Conservation (phyloP, 2,888 invertebrate genomes). For the Drosophila nr. perissopoda region DNA sequence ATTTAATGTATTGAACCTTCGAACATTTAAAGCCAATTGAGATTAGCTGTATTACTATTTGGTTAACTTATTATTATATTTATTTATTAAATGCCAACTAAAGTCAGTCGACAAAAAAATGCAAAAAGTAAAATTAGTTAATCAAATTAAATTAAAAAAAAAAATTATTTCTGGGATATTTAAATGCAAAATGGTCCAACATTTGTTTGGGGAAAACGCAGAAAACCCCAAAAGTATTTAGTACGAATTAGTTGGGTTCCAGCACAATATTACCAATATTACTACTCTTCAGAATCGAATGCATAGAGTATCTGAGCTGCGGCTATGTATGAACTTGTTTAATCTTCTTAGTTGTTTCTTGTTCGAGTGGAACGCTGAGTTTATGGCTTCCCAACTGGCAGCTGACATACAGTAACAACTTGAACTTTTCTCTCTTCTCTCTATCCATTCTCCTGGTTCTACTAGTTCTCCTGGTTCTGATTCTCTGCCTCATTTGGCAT, state of each 20-base stretch:
- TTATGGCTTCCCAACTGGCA: conserved; percentile 64
- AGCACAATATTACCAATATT: no score
- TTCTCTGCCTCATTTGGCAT: background rate
- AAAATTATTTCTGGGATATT: no score
- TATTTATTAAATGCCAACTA: no score
- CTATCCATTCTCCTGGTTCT: background rate
- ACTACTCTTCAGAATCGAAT: background rate
- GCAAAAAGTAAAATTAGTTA: no score
- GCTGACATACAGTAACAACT: conserved; percentile 65
- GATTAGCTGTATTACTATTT: background rate
- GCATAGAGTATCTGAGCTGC: conserved; percentile 8
- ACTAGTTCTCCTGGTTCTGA: background rate
- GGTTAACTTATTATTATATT: background rate
- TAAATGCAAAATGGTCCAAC: no score
- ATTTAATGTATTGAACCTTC: no score
- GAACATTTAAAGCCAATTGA: background rate
- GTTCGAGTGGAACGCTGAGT: conserved; percentile 56
- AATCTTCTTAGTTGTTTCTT: conserved; percentile 26
- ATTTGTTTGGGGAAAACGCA: no score
- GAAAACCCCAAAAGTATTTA: no score
- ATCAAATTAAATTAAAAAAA: no score
- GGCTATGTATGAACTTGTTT: background rate
- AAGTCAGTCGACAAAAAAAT: no score
- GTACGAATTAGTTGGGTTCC: no score
- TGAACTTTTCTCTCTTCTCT: conserved; percentile 50